Conservation (phyloP, 2,113 vertebrate species). For the Canis aureus region DNA sequence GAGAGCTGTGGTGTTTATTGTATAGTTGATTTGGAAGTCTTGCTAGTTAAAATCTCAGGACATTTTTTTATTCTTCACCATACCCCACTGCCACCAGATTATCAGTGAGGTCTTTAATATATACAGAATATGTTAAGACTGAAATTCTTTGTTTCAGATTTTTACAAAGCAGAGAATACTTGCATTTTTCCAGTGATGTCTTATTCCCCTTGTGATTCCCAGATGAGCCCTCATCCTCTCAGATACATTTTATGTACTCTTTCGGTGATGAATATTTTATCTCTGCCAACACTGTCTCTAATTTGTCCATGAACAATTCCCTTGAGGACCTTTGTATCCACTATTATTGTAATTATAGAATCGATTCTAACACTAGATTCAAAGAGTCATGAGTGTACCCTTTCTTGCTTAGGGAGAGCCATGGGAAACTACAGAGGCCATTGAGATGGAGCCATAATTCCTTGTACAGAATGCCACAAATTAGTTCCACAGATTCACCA, state of each 20-base stretch:
- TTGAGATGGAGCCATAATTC: slow-evolving; percentile 34
- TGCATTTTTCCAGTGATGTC: background rate
- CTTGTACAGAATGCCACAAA: slow-evolving; percentile 6
- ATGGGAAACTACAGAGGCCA: background rate
- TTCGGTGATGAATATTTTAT: slow-evolving; percentile 39
- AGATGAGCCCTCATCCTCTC: background rate
- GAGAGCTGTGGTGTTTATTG: background rate
- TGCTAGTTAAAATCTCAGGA: background rate
- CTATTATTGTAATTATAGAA: slow-evolving; percentile 28
- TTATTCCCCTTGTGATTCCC: background rate
- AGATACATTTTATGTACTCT: background rate
- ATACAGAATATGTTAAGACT: background rate
- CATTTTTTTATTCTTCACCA: background rate
- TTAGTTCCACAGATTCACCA: slow-evolving; percentile 46
- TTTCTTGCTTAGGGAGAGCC: background rate
- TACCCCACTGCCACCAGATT: background rate
- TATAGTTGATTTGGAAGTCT: background rate
- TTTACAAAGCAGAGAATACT: background rate
- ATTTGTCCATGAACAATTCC: background rate
- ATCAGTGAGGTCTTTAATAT: slow-evolving; percentile 23
- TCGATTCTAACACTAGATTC: background rate
- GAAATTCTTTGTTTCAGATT: slow-evolving; percentile 17
- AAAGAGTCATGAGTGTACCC: background rate
- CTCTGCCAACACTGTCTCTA: slow-evolving; percentile 1
- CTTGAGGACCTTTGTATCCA: background rate